Percentiles rank a stretch among this genome's conserved stretches.
These are phyloP conservation scores for Caradrina kadenii DNA, from an alignment of 2,888 invertebrate species.

Conservation along the genomic window DNA sequence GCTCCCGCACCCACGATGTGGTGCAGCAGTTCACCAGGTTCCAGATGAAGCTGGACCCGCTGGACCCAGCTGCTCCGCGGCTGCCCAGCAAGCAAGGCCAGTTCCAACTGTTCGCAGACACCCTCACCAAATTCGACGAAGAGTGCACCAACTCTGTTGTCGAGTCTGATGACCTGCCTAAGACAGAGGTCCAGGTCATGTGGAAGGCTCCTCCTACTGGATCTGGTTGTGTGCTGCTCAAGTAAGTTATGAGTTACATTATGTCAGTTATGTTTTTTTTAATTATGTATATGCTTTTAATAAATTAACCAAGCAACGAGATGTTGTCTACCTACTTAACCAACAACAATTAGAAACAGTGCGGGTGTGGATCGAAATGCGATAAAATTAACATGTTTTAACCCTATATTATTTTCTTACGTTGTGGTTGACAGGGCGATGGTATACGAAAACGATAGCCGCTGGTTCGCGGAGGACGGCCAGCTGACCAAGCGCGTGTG, in stretches of 20 bases:
- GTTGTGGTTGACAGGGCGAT: constrained; percentile 92
- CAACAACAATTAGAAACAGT: too few species aligned
- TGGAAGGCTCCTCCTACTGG: constrained; percentile 97
- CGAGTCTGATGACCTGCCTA: constrained; percentile 94
- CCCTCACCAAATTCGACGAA: constrained; percentile 93
- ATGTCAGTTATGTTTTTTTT: too few species aligned
- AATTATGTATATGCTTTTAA: too few species aligned
- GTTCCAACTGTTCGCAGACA: constrained; percentile 90
- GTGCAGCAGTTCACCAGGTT: constrained; percentile 95
- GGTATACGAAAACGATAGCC: constrained; percentile 94
- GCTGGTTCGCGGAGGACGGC: constrained; percentile 98
- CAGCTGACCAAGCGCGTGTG: constrained; percentile 95
- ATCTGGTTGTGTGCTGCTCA: constrained; percentile 96
- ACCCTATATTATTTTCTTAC: too few species aligned
- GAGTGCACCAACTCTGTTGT: constrained; percentile 96
- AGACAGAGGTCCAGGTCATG: constrained; percentile 96
- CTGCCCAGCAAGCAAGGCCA: constrained; percentile 81
- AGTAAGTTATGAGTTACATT: constrained; percentile 87
- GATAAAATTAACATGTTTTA: too few species aligned
- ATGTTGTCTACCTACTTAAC: too few species aligned
- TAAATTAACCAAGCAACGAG: too few species aligned
- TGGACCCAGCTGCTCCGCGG: constrained; percentile 82
- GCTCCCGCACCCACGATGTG: constrained; percentile 92
- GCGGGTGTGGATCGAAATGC: too few species aligned
- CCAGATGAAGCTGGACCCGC: constrained; percentile 93